phyloP scores from a whole-genome alignment of 1,140 invertebrate genomes.

The Plodia interpunctella region DNA sequence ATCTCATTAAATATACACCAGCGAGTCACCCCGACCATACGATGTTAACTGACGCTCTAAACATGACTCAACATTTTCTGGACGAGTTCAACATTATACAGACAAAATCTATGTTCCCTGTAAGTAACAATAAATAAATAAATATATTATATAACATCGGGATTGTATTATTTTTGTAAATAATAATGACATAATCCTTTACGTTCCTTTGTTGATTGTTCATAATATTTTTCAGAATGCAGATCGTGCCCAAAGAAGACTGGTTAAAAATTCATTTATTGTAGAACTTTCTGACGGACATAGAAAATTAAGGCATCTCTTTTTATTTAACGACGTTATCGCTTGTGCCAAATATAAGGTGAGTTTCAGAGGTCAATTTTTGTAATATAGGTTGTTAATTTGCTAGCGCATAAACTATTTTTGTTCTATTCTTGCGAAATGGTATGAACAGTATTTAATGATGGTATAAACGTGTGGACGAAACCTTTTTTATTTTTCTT shows the following conservation, averaged over 20 bases:
- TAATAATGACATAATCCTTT: no score
- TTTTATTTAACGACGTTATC: slow-evolving; percentile 96
- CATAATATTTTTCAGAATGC: slow-evolving; percentile 78
- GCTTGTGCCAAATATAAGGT: slow-evolving; percentile 97
- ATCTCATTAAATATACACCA: slow-evolving; percentile 93
- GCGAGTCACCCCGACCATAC: slow-evolving; percentile 89
- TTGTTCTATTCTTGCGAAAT: no score
- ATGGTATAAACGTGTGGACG: no score
- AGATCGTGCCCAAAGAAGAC: slow-evolving; percentile 87
- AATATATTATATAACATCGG: no score
- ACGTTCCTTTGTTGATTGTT: no score
- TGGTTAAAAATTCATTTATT: slow-evolving; percentile 96
- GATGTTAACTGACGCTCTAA: slow-evolving; percentile 88
- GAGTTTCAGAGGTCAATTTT: no score
- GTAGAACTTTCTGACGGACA: slow-evolving; percentile 93
- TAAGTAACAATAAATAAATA: slow-evolving; percentile 63
- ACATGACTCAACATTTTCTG: slow-evolving; percentile 92
- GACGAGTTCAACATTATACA: slow-evolving; percentile 94
- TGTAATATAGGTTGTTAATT: no score
- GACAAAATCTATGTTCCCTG: slow-evolving; percentile 89
- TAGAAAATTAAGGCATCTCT: slow-evolving; percentile 93
- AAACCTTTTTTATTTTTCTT: no score
- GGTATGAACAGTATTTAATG: no score
- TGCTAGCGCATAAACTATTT: no score
- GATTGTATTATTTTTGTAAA: no score